Conservation (phyloP, 1,140 invertebrate species). For the Drosophila athabasca region DNA sequence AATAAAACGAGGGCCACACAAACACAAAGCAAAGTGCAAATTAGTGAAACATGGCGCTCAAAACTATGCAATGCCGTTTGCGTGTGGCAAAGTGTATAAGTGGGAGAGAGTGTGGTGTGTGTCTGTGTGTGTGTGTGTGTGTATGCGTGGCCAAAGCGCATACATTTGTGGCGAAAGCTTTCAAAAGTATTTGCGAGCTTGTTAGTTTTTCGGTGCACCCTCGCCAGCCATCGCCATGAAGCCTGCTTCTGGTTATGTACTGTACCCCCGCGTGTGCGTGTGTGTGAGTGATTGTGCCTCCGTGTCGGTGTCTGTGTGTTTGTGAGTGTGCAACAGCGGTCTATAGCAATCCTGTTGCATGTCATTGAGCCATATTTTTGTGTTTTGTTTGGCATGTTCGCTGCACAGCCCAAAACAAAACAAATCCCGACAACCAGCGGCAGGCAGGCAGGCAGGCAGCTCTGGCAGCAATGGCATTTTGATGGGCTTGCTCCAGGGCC, state of each 20-base stretch:
- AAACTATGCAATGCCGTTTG: conserved; percentile 53
- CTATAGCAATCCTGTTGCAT: conserved; percentile 70
- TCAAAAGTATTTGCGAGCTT: conserved; percentile 78
- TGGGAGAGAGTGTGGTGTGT: conserved; percentile 2
- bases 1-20: conserved; percentile 31
- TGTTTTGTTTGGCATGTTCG: conserved; percentile 65
- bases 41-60: conserved; percentile 70
- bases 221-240: conserved; percentile 3
- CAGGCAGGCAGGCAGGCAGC: conserved; percentile 1
- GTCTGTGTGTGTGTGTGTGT: neutral
- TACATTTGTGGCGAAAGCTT: conserved; percentile 79
- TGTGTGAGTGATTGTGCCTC: conserved; percentile 12
- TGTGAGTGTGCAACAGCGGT: conserved; percentile 17
- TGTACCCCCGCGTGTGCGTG: neutral
- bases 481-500: conserved; percentile 17
- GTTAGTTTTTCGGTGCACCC: conserved; percentile 69
- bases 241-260: conserved; percentile 39
- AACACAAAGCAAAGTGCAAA: conserved; percentile 71
- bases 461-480: conserved; percentile 61
- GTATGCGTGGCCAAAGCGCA: conserved; percentile 53
- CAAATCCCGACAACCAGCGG: conserved; percentile 22
- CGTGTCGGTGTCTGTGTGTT: conserved; percentile 25
- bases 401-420: conserved; percentile 39
- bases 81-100: neutral
- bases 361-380: conserved; percentile 78